phyloP scores from a whole-genome alignment of 2,888 invertebrate species.

The Hyposoter dolosus region DNA sequence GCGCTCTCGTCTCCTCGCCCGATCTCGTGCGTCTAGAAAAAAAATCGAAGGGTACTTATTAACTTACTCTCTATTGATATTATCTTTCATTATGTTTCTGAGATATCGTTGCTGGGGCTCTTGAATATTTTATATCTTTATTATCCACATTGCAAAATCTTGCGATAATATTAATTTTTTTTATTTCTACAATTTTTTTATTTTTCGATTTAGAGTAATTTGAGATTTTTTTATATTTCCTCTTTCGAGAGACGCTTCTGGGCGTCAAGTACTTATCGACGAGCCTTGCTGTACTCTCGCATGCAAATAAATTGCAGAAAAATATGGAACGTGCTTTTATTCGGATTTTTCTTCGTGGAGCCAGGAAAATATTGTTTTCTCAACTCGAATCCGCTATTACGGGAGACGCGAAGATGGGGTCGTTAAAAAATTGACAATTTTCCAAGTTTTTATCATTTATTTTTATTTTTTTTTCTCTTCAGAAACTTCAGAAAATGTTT shows the following conservation, averaged over 20 bases:
- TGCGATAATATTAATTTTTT: not conserved
- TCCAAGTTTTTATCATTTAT: conserved; percentile 1
- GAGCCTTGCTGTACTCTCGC: too few species aligned
- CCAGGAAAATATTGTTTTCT: not conserved
- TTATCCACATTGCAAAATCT: not conserved
- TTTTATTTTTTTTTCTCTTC: too few species aligned
- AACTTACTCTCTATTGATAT: conserved; percentile 21
- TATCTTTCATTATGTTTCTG: not conserved
- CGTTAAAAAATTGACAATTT: conserved; percentile 25
- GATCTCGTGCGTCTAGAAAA: not conserved
- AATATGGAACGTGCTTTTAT: not conserved
- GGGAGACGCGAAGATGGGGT: not conserved
- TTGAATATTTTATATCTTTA: not conserved
- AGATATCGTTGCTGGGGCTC: not conserved
- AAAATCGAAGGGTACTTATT: conserved; percentile 38
- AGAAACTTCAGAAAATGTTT: too few species aligned
- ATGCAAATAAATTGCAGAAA: not conserved
- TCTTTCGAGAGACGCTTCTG: too few species aligned
- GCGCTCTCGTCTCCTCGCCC: not conserved
- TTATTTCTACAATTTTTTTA: not conserved
- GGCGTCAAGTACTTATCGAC: too few species aligned
- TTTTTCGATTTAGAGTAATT: not conserved
- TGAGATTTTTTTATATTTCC: too few species aligned
- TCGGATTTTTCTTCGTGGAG: not conserved
- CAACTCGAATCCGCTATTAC: not conserved